A percentile compares a stretch with the other conserved stretches of the same genome.
phyloP scores from a whole-genome alignment of 64 coral and sea anemone species.

The Stichodactyla helianthus region DNA sequence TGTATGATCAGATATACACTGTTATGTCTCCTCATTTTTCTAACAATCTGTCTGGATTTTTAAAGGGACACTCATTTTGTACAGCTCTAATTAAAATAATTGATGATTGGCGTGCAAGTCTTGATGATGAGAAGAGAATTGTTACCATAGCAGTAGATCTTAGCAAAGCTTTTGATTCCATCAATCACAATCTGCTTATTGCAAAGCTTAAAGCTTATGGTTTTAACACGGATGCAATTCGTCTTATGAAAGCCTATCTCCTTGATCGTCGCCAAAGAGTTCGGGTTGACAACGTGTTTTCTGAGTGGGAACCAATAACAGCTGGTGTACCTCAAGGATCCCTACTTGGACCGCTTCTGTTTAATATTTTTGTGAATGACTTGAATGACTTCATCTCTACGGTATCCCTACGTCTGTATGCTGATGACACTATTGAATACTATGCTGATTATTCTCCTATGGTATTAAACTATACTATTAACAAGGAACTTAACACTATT shows the following conservation, averaged over 20 bases:
- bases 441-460: constrained; percentile 18
- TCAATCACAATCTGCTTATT: not conserved
- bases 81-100: constrained; percentile 49
- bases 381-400: constrained; percentile 6
- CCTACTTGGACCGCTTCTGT: constrained; percentile 17
- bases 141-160: not conserved
- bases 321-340: constrained; percentile 28
- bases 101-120: constrained; percentile 41
- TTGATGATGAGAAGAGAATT: not conserved
- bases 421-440: constrained; percentile 19
- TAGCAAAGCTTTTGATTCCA: not conserved
- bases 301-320: constrained; percentile 10
- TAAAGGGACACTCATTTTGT: constrained; percentile 27
- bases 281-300: not conserved
- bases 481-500: too few relatives aligned
- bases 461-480: constrained; percentile 15
- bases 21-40: constrained; percentile 16
- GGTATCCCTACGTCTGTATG: not conserved
- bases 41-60: constrained; percentile 36
- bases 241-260: not conserved
- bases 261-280: not conserved
- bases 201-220: not conserved
- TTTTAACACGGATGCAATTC: not conserved
- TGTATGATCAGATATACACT: constrained; percentile 31
- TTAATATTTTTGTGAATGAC: constrained; percentile 30